phyloP scores from a whole-genome alignment of 2,888 invertebrate species.

The Neoascia interrupta region DNA sequence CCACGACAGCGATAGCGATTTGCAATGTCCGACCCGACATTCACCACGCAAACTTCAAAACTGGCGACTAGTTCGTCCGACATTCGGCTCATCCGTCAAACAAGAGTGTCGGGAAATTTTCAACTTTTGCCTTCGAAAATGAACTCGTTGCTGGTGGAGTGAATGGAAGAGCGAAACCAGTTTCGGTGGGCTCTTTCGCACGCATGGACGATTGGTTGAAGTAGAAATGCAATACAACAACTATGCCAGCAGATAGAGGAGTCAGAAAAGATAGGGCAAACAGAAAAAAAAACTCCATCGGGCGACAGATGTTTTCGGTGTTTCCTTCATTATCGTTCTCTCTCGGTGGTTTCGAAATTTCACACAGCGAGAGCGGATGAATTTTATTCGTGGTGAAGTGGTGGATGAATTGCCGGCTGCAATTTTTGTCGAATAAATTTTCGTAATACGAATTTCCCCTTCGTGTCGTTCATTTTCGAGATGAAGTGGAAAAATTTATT shows the following conservation, averaged over 20 bases:
- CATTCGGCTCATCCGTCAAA: slow-evolving; percentile 58
- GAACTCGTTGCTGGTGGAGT: slow-evolving; percentile 25
- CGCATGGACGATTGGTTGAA: neutral
- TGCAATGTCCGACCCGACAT: slow-evolving; percentile 72
- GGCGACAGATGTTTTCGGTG: slow-evolving; percentile 63
- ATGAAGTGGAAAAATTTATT: slow-evolving; percentile 24
- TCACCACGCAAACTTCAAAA: slow-evolving; percentile 78
- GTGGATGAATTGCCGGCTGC: slow-evolving; percentile 66
- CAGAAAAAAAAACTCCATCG: slow-evolving; percentile 25
- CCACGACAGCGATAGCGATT: slow-evolving; percentile 64
- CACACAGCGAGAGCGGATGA: slow-evolving; percentile 39
- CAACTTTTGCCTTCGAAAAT: slow-evolving; percentile 55
- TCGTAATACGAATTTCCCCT: slow-evolving; percentile 15
- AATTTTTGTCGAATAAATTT: slow-evolving; percentile 35
- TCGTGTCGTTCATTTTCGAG: neutral
- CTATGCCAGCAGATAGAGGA: too few species aligned
- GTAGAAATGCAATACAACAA: slow-evolving; percentile 47
- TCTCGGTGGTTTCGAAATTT: slow-evolving; percentile 34
- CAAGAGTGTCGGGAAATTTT: slow-evolving; percentile 52
- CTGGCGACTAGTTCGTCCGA: slow-evolving; percentile 72
- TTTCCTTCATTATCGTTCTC: slow-evolving; percentile 44
- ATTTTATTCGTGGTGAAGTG: slow-evolving; percentile 4
- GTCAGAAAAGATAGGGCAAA: too few species aligned
- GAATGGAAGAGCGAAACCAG: too few species aligned
- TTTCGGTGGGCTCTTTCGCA: slow-evolving; percentile 9